Base-by-base conservation (phyloP, 2,113 vertebrate genomes). In the Martes martes region DNA sequence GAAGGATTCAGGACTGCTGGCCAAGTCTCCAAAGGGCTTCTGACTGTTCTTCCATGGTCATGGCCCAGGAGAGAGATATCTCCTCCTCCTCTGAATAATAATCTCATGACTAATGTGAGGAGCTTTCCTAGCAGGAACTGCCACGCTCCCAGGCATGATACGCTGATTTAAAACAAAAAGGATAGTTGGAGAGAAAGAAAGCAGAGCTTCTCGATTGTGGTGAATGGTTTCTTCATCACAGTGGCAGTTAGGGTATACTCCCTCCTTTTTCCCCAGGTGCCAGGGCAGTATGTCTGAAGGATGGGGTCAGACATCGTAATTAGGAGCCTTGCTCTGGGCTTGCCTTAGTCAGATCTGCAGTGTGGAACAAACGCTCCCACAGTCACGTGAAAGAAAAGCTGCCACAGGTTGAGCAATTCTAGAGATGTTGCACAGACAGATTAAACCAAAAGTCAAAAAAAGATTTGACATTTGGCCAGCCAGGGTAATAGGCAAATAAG, bases 311-410 rank as follows among this genome's bases (percentile, higher is more conserved):
- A 99, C 99, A 2, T 99, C 99, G 98, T 99, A 99, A 98, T 99
- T 99, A 0, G 99, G 99, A 11, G 99, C 99, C 98, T 99, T 99
- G 10, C 99, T 99, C 97, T 99, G 99, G 1, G 99, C 99, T 26
- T 99, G 99, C 59, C 99, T 98, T 59, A 99, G 98, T 74, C 98
- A 98, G 84, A 99, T 99, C 86, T 99, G 99, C 83, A 99, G 98
- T 0, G 99, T 99, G 50, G 50, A 88, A 99, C 99, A 97, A 99
- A 99, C 0, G 99, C 99, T 21, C 99, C 99, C 91, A 99, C 99
- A 0, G 99, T 99, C 97, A 99, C 99, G 0, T 99, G 99, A 97
- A 99, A 99, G 96, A 99, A 99, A 97, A 99, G 99, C 99, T 99
- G 99, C 99, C 99, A 99, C 89, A 99, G 85, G 98, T 99, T 99